These are phyloP conservation scores for Gasterosteus aculeatus DNA, from an alignment of 2,113 vertebrate genomes.

Conservation along the genomic window DNA sequence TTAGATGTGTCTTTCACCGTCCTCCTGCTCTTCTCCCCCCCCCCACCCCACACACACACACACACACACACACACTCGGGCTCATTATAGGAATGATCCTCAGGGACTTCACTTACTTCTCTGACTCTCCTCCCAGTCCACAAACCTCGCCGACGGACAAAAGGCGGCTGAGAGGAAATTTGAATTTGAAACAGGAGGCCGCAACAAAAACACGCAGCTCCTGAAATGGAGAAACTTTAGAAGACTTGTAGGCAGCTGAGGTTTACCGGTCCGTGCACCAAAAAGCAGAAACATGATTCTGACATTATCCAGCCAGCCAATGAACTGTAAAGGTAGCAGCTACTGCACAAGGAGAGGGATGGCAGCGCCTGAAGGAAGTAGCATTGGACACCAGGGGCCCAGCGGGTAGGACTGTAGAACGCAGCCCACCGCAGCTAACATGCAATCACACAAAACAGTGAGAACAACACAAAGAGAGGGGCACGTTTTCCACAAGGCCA, in stretches of 20 bases:
- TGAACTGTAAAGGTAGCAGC: slow-evolving; percentile 65
- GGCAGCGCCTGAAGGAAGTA: slow-evolving; percentile 50
- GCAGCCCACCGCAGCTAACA: slow-evolving; percentile 34
- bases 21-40: slow-evolving; percentile 30
- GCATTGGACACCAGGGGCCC: slow-evolving; percentile 49
- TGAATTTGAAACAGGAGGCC: slow-evolving; percentile 81
- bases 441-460: neutral
- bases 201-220: slow-evolving; percentile 66
- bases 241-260: slow-evolving; percentile 60
- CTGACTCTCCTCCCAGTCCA: slow-evolving; percentile 77
- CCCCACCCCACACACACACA: slow-evolving; percentile 44
- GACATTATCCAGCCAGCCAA: slow-evolving; percentile 48
- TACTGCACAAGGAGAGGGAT: slow-evolving; percentile 52
- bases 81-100: slow-evolving; percentile 73
- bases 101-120: slow-evolving; percentile 76
- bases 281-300: slow-evolving; percentile 57
- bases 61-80: slow-evolving; percentile 49
- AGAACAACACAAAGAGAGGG: neutral
- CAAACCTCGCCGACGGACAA: slow-evolving; percentile 78
- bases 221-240: slow-evolving; percentile 63
- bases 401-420: slow-evolving; percentile 40
- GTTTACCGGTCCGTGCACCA: slow-evolving; percentile 20
- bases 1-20: slow-evolving; percentile 29
- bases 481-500: neutral
- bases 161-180: slow-evolving; percentile 78